Evolutionary conservation across 2,113 vertebrate species (phyloP).

Genomic region (Crocuta crocuta): DNA sequence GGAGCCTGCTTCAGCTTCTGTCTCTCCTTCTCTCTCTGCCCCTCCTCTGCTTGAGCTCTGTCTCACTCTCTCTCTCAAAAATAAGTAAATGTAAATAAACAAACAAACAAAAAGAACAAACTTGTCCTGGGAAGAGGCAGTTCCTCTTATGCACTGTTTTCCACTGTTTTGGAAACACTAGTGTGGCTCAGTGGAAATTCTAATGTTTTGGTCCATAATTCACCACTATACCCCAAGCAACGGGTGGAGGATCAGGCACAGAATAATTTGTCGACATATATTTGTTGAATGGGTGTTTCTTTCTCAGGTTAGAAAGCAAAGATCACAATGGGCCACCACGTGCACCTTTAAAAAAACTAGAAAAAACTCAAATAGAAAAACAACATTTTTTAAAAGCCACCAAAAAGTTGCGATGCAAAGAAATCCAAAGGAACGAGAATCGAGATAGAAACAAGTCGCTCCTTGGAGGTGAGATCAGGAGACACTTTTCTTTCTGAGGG

Average conservation of each 20-base stretch:
- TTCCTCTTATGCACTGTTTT: not conserved
- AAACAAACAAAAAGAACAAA: not conserved
- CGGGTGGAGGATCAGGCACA: not conserved
- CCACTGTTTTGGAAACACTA: not conserved
- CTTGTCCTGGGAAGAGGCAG: not conserved
- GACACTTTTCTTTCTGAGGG: not conserved
- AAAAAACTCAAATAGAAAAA: not conserved
- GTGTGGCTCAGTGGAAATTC: no score
- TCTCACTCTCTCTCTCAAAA: no score
- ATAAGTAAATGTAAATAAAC: no score
- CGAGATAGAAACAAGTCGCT: not conserved
- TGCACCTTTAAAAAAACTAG: not conserved
- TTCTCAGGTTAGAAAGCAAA: not conserved
- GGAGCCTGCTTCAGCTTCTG: no score
- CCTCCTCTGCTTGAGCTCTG: no score
- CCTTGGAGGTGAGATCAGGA: not conserved
- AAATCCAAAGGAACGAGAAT: not conserved
- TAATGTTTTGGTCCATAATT: no score
- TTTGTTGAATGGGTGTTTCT: not conserved
- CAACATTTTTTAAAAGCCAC: not conserved
- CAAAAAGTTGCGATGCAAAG: not conserved
- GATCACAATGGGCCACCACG: not conserved
- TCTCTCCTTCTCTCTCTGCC: no score
- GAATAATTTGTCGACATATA: rapidly evolving
- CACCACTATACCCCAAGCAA: not conserved